Conservation (phyloP, 2,888 invertebrate species). For the Drosophila silvestris region DNA sequence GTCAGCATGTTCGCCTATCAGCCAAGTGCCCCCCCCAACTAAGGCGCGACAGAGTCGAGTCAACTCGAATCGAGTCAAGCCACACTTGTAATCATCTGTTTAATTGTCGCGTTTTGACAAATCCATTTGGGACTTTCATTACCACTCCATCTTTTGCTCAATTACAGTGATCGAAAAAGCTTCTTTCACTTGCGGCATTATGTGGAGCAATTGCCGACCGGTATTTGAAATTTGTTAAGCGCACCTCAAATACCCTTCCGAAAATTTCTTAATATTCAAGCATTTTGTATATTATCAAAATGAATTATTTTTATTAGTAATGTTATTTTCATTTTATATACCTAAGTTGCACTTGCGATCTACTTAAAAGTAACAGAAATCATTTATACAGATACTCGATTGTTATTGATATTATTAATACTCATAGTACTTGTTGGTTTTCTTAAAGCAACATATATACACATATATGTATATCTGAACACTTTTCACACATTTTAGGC, state of each 20-base stretch:
- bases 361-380: not conserved
- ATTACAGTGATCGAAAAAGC: slow-evolving; percentile 37
- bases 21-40: slow-evolving; percentile 22
- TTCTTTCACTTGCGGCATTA: slow-evolving; percentile 73
- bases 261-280: not conserved
- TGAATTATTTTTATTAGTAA: not conserved
- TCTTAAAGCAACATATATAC: not conserved
- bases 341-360: not conserved
- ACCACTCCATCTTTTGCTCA: slow-evolving; percentile 48
- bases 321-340: not conserved
- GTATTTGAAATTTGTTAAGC: rapidly evolving
- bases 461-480: not conserved
- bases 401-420: not conserved
- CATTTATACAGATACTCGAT: not conserved
- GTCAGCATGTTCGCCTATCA: slow-evolving; percentile 10
- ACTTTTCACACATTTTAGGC: too few relatives aligned
- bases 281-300: not conserved
- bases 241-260: slow-evolving; percentile 28
- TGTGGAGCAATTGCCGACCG: slow-evolving; percentile 53
- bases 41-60: not conserved
- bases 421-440: not conserved
- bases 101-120: slow-evolving; percentile 77
- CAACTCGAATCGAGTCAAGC: not conserved
- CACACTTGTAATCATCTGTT: slow-evolving; percentile 34
- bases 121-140: slow-evolving; percentile 73